Evolutionary conservation across 2,113 vertebrate genomes (phyloP).

Genomic region (Cygnus buccinator): DNA sequence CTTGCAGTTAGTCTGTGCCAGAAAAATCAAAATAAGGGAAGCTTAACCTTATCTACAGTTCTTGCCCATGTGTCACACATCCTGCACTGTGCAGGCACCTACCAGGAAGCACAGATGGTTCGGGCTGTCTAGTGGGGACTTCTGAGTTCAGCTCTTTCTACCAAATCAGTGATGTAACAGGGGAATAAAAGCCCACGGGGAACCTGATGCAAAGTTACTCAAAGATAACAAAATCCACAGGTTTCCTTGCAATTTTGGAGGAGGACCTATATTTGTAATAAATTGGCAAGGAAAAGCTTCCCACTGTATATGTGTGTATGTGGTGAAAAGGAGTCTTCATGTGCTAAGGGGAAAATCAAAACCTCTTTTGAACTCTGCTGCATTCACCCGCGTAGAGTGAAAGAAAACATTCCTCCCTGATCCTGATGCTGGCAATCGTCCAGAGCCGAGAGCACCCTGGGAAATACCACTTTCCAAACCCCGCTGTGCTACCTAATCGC

Average conservation of each 20-base stretch:
- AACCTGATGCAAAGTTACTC: background rate
- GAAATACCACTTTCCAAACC: slow-evolving; percentile 62
- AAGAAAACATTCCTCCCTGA: slow-evolving; percentile 67
- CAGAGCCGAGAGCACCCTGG: slow-evolving; percentile 58
- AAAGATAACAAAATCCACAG: background rate
- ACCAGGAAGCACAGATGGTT: background rate
- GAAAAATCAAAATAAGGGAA: slow-evolving; percentile 52
- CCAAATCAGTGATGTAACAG: background rate
- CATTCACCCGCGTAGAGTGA: slow-evolving; percentile 36
- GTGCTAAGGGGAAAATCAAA: slow-evolving; percentile 37
- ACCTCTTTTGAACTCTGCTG: slow-evolving; percentile 18
- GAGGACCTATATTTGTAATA: background rate
- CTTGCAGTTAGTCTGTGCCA: slow-evolving; percentile 30
- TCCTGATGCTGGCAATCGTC: slow-evolving; percentile 9
- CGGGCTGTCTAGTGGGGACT: background rate
- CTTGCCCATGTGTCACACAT: background rate
- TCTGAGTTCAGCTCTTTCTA: background rate
- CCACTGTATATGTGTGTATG: background rate
- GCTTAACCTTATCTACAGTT: slow-evolving; percentile 23
- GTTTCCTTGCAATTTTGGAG: slow-evolving; percentile 1
- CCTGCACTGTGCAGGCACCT: background rate
- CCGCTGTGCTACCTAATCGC: slow-evolving; percentile 68
- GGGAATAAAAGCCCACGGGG: background rate
- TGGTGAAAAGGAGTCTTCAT: slow-evolving; percentile 8
- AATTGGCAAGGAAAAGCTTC: background rate